Conservation (phyloP, 1,140 invertebrate species). For the Sminthurinus signatus region DNA sequence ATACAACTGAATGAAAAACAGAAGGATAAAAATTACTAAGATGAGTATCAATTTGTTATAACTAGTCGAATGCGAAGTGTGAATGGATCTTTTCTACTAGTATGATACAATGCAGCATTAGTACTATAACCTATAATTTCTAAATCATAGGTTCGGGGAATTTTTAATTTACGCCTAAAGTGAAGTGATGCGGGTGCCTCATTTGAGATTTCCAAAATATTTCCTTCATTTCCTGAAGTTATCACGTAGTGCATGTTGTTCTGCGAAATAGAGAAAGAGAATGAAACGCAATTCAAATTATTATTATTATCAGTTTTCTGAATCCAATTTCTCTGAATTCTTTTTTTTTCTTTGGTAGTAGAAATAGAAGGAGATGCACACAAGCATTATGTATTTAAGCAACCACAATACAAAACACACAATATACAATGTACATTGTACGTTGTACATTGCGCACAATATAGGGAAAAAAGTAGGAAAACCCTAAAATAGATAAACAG, state of each 20-base stretch:
- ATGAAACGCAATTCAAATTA: neutral
- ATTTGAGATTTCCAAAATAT: slow-evolving; percentile 59
- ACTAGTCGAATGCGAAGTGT: slow-evolving; percentile 50
- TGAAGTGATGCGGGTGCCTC: slow-evolving; percentile 59
- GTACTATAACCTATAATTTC: slow-evolving; percentile 52
- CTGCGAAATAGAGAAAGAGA: slow-evolving; percentile 42
- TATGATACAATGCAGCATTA: slow-evolving; percentile 38
- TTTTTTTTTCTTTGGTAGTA: neutral
- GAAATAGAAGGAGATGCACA: no score
- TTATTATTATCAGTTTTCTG: neutral
- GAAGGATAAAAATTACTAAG: no score
- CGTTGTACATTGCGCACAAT: no score
- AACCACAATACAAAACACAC: no score
- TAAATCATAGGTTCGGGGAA: slow-evolving; percentile 53
- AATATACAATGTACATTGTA: no score
- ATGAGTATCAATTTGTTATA: slow-evolving; percentile 44
- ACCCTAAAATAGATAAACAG: no score
- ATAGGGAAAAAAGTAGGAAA: no score
- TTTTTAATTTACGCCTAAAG: slow-evolving; percentile 54
- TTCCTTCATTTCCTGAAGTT: slow-evolving; percentile 56
- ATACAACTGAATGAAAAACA: no score
- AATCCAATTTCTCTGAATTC: neutral
- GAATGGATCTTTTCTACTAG: slow-evolving; percentile 49
- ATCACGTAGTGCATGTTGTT: slow-evolving; percentile 61
- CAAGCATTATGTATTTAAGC: no score